Percentiles rank a stretch among this genome's conserved stretches.
Evolutionary conservation across 1,140 invertebrate genomes (phyloP).

Genomic region (Centruroides sculpturatus): DNA sequence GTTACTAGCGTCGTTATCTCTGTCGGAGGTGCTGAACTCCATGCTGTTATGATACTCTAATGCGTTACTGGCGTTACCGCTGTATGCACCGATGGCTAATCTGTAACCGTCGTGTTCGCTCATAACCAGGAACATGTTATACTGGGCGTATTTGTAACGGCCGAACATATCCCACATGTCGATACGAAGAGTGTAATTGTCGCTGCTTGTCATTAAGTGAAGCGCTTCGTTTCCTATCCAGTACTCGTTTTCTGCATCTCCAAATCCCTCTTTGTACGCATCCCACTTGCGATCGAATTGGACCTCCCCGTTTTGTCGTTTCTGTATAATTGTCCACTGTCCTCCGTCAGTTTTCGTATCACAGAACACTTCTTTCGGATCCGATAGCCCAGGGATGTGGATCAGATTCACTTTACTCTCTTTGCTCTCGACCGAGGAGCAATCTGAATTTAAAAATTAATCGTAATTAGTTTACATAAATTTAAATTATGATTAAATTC

Average conservation of each 20-base stretch:
- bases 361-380: slow-evolving; percentile 58
- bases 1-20: slow-evolving; percentile 51
- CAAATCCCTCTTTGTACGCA: slow-evolving; percentile 35
- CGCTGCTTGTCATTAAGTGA: slow-evolving; percentile 29
- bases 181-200: slow-evolving; percentile 41
- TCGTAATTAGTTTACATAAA: background rate
- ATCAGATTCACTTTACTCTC: slow-evolving; percentile 48
- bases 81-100: slow-evolving; percentile 43
- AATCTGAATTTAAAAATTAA: background rate
- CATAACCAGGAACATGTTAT: slow-evolving; percentile 46
- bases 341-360: slow-evolving; percentile 36
- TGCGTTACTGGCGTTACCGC: slow-evolving; percentile 47
- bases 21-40: slow-evolving; percentile 53
- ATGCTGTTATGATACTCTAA: slow-evolving; percentile 50
- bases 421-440: background rate
- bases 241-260: slow-evolving; percentile 29
- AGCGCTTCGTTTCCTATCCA: slow-evolving; percentile 37
- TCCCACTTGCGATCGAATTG: slow-evolving; percentile 33
- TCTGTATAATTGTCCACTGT: slow-evolving; percentile 70
- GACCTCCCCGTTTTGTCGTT: slow-evolving; percentile 52
- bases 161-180: slow-evolving; percentile 44
- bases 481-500: background rate
- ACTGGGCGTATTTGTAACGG: slow-evolving; percentile 38
- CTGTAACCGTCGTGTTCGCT: slow-evolving; percentile 46
- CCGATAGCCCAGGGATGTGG: slow-evolving; percentile 41